Conservation (phyloP, 2,888 invertebrate species). For the Pegoplata infirma region DNA sequence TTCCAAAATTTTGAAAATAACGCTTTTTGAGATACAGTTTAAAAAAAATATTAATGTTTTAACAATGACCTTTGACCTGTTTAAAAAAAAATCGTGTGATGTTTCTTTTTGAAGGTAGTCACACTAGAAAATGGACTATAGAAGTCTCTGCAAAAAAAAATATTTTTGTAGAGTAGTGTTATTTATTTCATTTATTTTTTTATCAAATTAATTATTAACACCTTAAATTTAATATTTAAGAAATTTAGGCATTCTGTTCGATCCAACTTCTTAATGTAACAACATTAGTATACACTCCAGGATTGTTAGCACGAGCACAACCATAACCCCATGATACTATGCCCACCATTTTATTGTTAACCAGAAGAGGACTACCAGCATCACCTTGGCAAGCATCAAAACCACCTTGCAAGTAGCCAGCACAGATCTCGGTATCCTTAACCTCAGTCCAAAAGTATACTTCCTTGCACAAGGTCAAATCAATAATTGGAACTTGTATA, state of each 20-base stretch:
- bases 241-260: conserved; percentile 26
- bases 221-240: too few relatives aligned
- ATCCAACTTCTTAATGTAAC: conserved; percentile 48
- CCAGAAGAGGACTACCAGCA: conserved; percentile 62
- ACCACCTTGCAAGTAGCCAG: conserved; percentile 76
- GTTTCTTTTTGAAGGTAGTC: too few relatives aligned
- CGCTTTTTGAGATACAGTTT: too few relatives aligned
- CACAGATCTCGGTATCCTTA: conserved; percentile 81
- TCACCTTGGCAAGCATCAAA: conserved; percentile 71
- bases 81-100: too few relatives aligned
- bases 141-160: too few relatives aligned
- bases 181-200: too few relatives aligned
- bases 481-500: conserved; percentile 79
- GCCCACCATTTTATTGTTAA: conserved; percentile 56
- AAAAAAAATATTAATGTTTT: too few relatives aligned
- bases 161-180: too few relatives aligned
- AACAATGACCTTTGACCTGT: too few relatives aligned
- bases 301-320: conserved; percentile 46
- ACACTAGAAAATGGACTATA: too few relatives aligned
- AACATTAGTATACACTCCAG: conserved; percentile 63
- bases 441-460: conserved; percentile 78
- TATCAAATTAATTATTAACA: too few relatives aligned
- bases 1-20: too few relatives aligned
- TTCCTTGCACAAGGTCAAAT: conserved; percentile 76
- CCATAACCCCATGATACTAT: conserved; percentile 59